Base-by-base conservation (phyloP, 2,797 vertebrate species). In the Silurus aristotelis region DNA sequence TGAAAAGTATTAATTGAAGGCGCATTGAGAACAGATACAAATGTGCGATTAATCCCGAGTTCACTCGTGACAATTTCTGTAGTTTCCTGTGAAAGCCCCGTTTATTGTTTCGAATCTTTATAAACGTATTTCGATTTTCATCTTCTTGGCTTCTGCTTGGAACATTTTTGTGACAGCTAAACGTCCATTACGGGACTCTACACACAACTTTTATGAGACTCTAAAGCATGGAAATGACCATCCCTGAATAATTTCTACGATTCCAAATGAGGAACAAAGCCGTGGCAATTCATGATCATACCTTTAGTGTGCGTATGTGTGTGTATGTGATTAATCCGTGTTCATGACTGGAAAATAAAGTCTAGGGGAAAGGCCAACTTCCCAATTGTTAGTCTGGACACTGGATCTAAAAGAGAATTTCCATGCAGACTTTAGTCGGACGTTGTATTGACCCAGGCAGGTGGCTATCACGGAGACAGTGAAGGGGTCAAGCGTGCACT, bases 291-390 rank as follows among this genome's bases (percentile, higher is more conserved):
- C 77, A 85, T 25, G 27, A 73, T 75, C 84, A 80, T 31, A 22
- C 84, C 60, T 56, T 73, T 8, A 22, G 8, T 2, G 22, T 55
- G 43, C 66, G 27, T 79, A 38, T 19, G 55, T 25, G 55, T 25
- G 64, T 25, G 27, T 67, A 25, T 27, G n/a, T 85, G 83, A 79
- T 27, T 80, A 80, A 46, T 61, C n/a, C 7, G 43, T 10, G 55
- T 38, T 70, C 38, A 68, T 83, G 80, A 78, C 80, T 86, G 73
- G 85, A 71, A 83, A 70, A 38, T 38, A 27, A 83, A n/a, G 61
- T 85, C 80, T 85, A 75, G 83, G 60, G 14, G n/a, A 85, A 83
- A 80, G 46, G 68, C 38, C 75, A 66, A 84, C 82, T 85, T 88
- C 87, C 84, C 86, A 22, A 83, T 81, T 63, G 60, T 17, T 14